These are phyloP conservation scores for Microcebus tavaratra DNA, from an alignment of 2,113 vertebrate species.

Conservation along the genomic window DNA sequence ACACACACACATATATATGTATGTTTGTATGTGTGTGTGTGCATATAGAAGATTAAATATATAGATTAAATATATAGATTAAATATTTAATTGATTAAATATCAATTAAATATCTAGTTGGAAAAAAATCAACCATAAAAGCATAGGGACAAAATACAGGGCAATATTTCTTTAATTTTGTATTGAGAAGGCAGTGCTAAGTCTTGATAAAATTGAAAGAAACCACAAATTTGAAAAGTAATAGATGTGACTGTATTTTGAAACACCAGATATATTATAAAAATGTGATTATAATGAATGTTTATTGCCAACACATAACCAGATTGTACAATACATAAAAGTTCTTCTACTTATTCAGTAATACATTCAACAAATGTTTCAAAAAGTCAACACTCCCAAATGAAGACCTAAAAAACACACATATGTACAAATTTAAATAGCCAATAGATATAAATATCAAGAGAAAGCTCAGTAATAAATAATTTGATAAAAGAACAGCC, in stretches of 20 bases:
- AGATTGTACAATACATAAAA: neutral
- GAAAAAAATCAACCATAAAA: neutral
- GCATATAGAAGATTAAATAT: neutral
- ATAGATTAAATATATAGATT: neutral
- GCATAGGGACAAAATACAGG: neutral
- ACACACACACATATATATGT: neutral
- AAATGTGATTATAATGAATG: neutral
- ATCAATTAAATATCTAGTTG: neutral
- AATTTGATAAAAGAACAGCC: neutral
- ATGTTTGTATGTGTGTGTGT: neutral
- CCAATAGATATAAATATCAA: neutral
- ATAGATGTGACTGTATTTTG: neutral
- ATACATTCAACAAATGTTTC: neutral
- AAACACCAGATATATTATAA: neutral
- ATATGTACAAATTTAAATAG: neutral
- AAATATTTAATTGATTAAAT: no score
- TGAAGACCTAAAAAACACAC: neutral
- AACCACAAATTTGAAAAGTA: neutral
- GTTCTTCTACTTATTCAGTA: neutral
- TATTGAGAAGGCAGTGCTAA: neutral
- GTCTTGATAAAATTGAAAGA: neutral
- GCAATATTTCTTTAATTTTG: neutral
- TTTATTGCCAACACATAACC: neutral
- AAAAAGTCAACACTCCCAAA: neutral
- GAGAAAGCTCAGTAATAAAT: neutral